These are phyloP conservation scores for Dermatemys mawii DNA, from an alignment of 2,113 vertebrate species.

Conservation along the genomic window DNA sequence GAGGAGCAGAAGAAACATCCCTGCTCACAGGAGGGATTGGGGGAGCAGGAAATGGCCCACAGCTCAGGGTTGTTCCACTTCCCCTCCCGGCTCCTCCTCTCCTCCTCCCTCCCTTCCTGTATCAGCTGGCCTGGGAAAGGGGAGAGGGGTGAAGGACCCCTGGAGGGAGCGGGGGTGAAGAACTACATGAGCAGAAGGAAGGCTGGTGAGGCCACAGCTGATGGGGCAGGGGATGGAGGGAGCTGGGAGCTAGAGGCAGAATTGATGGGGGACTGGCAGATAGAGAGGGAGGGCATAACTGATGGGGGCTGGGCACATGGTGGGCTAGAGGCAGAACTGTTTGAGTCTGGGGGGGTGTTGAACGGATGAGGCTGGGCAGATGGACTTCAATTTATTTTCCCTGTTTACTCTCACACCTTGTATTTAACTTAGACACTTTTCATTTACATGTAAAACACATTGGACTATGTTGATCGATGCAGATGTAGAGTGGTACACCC, in stretches of 20 bases:
- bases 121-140: background rate
- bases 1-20: background rate
- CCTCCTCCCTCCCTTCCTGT: background rate
- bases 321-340: background rate
- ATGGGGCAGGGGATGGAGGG: too few relatives aligned
- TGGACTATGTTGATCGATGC: background rate
- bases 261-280: too few relatives aligned
- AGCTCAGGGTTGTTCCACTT: background rate
- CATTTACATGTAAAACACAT: background rate
- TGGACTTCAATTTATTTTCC: background rate
- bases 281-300: too few relatives aligned
- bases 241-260: too few relatives aligned
- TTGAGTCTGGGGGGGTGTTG: too few relatives aligned
- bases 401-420: background rate
- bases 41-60: background rate
- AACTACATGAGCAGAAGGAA: too few relatives aligned
- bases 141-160: background rate
- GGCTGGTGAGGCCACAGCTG: too few relatives aligned
- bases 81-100: background rate
- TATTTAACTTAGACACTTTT: background rate
- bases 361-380: background rate
- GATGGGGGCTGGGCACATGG: background rate
- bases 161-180: too few relatives aligned
- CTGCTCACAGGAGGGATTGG: background rate
- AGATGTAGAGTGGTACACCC: background rate